Evolutionary conservation across 2,797 vertebrate species (phyloP).

Genomic region (Apogon hyalosoma): DNA sequence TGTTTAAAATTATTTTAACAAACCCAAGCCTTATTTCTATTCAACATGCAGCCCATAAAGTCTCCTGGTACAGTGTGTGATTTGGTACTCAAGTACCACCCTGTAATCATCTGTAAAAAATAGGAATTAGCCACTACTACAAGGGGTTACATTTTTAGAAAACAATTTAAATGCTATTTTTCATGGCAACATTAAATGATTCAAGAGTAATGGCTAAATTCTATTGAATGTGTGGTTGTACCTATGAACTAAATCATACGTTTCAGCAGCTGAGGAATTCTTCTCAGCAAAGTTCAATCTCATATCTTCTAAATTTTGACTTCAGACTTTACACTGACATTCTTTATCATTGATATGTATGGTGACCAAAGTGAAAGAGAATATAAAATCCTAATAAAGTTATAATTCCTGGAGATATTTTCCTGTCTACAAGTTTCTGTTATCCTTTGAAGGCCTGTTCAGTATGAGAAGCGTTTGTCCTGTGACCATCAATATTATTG

Average conservation of each 20-base stretch:
- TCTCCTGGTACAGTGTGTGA: constrained; percentile 25
- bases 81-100: constrained; percentile 41
- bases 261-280: constrained; percentile 27
- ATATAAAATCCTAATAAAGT: constrained; percentile 77
- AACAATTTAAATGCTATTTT: neutral
- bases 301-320: constrained; percentile 10
- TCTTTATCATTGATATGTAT: constrained; percentile 58
- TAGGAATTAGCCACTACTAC: constrained; percentile 13
- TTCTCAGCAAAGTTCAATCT: constrained; percentile 1
- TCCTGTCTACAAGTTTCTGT: neutral
- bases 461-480: neutral
- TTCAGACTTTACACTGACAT: constrained; percentile 46
- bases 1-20: constrained; percentile 19
- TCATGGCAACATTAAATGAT: constrained; percentile 4
- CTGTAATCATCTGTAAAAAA: neutral
- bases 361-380: constrained; percentile 76
- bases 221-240: constrained; percentile 1
- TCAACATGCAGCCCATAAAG: constrained; percentile 16
- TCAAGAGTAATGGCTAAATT: constrained; percentile 1
- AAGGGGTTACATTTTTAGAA: constrained; percentile 17
- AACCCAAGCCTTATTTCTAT: constrained; percentile 44
- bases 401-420: constrained; percentile 68
- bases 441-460: neutral
- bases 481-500: too few species aligned
- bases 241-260: constrained; percentile 35